Percentiles rank a stretch among this genome's conserved stretches.
phyloP scores from a whole-genome alignment of 2,113 vertebrate species.

The Ciconia maguari region DNA sequence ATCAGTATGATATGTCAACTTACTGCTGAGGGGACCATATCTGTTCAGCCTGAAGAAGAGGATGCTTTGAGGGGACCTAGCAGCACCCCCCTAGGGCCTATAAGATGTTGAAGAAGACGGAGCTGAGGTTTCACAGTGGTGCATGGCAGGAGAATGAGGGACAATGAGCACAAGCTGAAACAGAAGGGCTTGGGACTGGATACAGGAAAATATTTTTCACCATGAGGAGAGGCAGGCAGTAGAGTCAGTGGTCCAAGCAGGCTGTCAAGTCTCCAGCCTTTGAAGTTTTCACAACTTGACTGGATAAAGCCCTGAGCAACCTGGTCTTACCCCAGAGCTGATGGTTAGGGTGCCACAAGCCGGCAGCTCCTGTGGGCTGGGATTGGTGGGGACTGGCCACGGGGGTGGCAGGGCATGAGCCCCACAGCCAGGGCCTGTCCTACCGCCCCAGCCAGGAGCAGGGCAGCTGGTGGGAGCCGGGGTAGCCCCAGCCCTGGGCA shows the following conservation, averaged over 20 bases:
- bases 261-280: not conserved
- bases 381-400: not conserved
- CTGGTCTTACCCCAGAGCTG: not conserved
- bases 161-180: not conserved
- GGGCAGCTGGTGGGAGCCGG: not conserved
- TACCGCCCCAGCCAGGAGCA: not conserved
- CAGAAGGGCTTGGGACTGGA: not conserved
- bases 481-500: not conserved
- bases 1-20: not conserved
- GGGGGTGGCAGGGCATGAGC: accelerated
- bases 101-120: not conserved
- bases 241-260: accelerated
- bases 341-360: not conserved
- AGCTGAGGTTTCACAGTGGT: not conserved
- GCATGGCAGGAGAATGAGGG: not conserved
- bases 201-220: not conserved
- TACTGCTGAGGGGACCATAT: not conserved
- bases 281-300: not conserved
- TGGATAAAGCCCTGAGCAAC: not conserved
- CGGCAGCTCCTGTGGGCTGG: not conserved
- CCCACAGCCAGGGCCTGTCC: not conserved
- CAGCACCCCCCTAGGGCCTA: not conserved
- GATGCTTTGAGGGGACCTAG: not conserved
- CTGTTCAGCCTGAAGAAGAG: not conserved
- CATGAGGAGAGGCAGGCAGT: not conserved